Conservation (phyloP, 2,888 invertebrate species). For the Nephrotoma flavescens region DNA sequence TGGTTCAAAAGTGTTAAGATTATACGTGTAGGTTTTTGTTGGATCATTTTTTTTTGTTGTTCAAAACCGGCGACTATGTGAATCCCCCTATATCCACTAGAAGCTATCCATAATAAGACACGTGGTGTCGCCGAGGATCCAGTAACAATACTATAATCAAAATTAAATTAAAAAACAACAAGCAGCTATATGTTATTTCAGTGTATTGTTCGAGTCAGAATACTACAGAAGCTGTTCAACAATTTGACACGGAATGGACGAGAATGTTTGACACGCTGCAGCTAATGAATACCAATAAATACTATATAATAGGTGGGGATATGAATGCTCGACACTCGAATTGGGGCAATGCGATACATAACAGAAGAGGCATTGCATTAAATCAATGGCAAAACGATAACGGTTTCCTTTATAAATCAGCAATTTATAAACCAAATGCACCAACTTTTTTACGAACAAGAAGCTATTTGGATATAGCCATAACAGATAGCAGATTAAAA, state of each 20-base stretch:
- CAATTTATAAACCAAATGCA: background rate
- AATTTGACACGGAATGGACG: background rate
- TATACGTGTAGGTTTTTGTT: too few species aligned
- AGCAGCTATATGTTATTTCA: too few species aligned
- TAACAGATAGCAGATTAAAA: background rate
- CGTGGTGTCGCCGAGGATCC: too few species aligned
- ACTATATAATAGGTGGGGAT: background rate
- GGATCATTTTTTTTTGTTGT: too few species aligned
- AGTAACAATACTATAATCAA: too few species aligned
- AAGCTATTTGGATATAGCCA: background rate
- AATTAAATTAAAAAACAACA: too few species aligned
- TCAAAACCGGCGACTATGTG: too few species aligned
- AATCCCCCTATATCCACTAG: too few species aligned
- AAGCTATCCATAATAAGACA: too few species aligned
- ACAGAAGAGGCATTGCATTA: background rate
- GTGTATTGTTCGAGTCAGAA: too few species aligned
- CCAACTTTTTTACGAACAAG: background rate
- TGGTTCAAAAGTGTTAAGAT: too few species aligned
- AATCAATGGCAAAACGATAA: background rate
- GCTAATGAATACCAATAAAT: background rate
- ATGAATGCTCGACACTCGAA: background rate
- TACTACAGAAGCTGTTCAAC: too few species aligned
- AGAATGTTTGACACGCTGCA: background rate
- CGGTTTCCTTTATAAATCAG: background rate
- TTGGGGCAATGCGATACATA: background rate